These are phyloP conservation scores for Opisthocomus hoazin DNA, from an alignment of 2,113 vertebrate genomes.

Conservation along the genomic window DNA sequence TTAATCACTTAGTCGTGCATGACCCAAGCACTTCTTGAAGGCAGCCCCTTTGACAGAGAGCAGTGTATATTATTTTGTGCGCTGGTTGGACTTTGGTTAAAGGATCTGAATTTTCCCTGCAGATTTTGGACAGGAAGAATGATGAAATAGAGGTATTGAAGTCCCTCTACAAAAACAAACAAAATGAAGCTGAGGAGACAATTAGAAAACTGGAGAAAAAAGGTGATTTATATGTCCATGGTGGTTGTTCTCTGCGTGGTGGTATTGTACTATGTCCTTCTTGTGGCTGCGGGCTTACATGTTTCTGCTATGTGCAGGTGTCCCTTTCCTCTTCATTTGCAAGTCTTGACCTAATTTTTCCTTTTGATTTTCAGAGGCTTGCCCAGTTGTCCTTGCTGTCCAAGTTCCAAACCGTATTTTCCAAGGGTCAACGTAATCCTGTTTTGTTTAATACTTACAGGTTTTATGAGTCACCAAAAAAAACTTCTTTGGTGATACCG, in stretches of 20 bases:
- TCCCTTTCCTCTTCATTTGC: not conserved
- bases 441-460: not conserved
- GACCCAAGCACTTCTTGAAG: not conserved
- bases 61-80: not conserved
- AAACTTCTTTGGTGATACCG: not conserved
- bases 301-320: not conserved
- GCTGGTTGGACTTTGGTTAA: not conserved
- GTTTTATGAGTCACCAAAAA: not conserved
- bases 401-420: not conserved
- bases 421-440: not conserved
- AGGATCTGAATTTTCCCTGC: conserved; percentile 9
- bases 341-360: not conserved
- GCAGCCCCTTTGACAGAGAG: not conserved
- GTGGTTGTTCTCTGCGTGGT: not conserved
- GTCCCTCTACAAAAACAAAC: conserved; percentile 77
- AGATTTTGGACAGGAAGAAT: conserved; percentile 96
- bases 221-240: conserved; percentile 71
- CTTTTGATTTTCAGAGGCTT: not conserved
- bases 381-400: not conserved
- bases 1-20: not conserved
- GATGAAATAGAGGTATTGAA: conserved; percentile 89
- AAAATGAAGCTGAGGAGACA: conserved; percentile 83
- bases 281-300: rapidly evolving
- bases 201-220: conserved; percentile 88
- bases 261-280: not conserved